Percentiles rank a stretch among this genome's conserved stretches.
phyloP scores from a whole-genome alignment of 2,888 invertebrate genomes.

The Nezara viridula region DNA sequence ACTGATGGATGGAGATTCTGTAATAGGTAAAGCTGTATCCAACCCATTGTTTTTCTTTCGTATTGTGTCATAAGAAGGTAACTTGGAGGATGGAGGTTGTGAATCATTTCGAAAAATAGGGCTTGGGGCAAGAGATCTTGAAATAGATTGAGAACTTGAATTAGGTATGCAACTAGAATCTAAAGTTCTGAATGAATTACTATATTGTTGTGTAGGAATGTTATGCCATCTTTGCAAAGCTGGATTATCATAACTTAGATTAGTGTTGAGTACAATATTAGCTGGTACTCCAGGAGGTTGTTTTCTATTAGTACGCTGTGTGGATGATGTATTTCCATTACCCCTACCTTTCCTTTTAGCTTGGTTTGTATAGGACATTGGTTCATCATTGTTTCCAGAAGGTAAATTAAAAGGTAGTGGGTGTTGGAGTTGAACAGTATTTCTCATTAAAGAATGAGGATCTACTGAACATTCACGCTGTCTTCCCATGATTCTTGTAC shows the following conservation, averaged over 20 bases:
- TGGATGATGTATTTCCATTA: background rate
- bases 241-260: background rate
- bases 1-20: background rate
- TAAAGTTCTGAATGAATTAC: background rate
- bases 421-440: background rate
- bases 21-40: background rate
- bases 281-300: background rate
- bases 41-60: slow-evolving; percentile 16
- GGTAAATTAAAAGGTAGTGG: background rate
- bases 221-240: background rate
- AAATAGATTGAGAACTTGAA: background rate
- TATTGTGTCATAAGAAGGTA: slow-evolving; percentile 18
- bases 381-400: background rate
- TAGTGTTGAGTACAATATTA: background rate
- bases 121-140: background rate
- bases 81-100: background rate
- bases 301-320: background rate
- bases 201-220: background rate
- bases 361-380: background rate
- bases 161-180: background rate
- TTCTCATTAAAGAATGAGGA: background rate
- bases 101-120: background rate
- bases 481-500: background rate
- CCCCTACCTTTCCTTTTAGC: background rate
- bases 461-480: background rate